A percentile compares a stretch with the other conserved stretches of the same genome.
These are phyloP conservation scores for Oopsacas minuta DNA, from an alignment of 37 sponge, comb jelly and placozoan species.

Conservation along the genomic window DNA sequence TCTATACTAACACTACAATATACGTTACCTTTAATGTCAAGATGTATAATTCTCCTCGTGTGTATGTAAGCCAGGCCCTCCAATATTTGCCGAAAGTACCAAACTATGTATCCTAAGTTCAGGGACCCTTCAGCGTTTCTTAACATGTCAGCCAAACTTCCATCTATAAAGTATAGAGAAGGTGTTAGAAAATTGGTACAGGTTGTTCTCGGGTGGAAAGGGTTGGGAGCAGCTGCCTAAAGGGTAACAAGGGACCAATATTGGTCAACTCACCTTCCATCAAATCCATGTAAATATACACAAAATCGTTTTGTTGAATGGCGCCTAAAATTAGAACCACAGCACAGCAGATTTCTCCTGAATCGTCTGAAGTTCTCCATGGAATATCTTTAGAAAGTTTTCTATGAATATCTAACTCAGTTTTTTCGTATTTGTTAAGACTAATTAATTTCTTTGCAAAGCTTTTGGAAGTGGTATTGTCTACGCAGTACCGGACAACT, in stretches of 20 bases:
- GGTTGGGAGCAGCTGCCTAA: too few relatives aligned
- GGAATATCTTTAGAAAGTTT: not conserved
- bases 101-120: not conserved
- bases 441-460: not conserved
- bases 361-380: not conserved
- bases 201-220: too few relatives aligned
- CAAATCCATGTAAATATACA: not conserved
- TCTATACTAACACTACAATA: too few relatives aligned
- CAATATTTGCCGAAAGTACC: not conserved
- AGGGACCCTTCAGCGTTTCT: not conserved
- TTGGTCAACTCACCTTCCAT: constrained; percentile 6
- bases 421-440: not conserved
- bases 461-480: not conserved
- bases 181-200: too few relatives aligned
- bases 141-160: not conserved
- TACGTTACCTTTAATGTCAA: not conserved
- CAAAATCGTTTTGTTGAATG: not conserved
- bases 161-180: not conserved
- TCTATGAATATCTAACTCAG: not conserved
- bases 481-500: not conserved
- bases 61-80: not conserved
- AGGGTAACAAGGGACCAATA: too few relatives aligned
- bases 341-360: not conserved
- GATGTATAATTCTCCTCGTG: not conserved
- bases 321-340: not conserved